Evolutionary conservation across 2,113 vertebrate genomes (phyloP).

Genomic region (Paedocypris sp.): DNA sequence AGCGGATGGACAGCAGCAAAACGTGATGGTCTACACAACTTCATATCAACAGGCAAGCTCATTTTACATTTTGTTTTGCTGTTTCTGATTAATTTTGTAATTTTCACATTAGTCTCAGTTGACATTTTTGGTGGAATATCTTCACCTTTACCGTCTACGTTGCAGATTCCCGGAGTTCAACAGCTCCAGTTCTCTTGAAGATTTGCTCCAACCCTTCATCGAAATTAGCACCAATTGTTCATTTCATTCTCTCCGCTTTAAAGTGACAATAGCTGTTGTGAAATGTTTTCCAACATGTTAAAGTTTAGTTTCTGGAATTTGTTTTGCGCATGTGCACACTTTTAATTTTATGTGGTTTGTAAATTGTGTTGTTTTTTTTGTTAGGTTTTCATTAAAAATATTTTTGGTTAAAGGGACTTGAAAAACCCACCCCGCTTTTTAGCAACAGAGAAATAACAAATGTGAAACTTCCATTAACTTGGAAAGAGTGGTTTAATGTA

Average conservation of each 20-base stretch:
- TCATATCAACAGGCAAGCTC: conserved; percentile 94
- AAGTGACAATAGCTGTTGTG: too few species aligned
- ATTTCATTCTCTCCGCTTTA: background rate
- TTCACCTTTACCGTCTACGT: conserved; percentile 3
- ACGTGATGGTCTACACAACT: conserved; percentile 98
- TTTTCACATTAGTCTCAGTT: too few species aligned
- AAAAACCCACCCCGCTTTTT: background rate
- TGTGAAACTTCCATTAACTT: background rate
- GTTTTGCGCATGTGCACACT: background rate
- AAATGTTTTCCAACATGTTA: too few species aligned
- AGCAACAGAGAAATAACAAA: conserved; percentile 10
- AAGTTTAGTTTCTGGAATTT: background rate
- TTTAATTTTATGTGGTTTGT: background rate
- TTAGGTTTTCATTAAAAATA: background rate
- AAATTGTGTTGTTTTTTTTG: background rate
- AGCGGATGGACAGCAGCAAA: conserved; percentile 92
- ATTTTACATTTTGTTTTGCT: too few species aligned
- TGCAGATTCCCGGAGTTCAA: conserved; percentile 87
- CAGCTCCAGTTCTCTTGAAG: conserved; percentile 96
- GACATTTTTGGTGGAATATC: background rate
- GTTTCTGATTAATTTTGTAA: too few species aligned
- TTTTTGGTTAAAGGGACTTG: background rate
- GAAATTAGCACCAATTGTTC: background rate
- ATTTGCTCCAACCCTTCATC: background rate
- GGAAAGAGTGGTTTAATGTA: background rate